Evolutionary conservation across 2,113 vertebrate genomes (phyloP), one percentile per base, ranked within the genome.

Genomic region (Sinocyclocheilus rhinocerous): DNA sequence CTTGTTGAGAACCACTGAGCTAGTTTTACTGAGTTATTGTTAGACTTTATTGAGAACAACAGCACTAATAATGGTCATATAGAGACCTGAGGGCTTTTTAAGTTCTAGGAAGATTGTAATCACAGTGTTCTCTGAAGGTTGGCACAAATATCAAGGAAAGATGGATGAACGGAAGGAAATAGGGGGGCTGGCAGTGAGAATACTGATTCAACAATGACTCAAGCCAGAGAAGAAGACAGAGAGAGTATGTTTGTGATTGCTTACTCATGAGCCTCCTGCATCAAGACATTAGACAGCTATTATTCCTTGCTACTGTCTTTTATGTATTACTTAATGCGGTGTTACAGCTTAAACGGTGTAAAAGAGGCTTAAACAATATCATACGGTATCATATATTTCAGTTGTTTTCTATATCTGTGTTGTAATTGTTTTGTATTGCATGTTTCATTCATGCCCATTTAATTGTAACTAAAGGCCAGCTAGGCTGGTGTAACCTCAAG

Each of bases 91-190:
- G n/a, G 42, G 45, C 45, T 33, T 70, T 83, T 52, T 29, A 72
- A 83, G 26, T 83, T 70, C 29, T 16, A 55, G 26, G 20, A n/a
- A 55, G 50, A 83, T 39, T 57, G 50, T 24, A 83, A 73, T 83
- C 20, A 75, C 45, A 67, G 48, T 50, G 78, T 81, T 81, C 69
- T 80, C n/a, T 6, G 33, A 16, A 22, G 55, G 52, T 52, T 69
- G 79, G 57, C 48, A 61, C 65, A 52, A 20, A 82, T 73, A 76
- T 77, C 59, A 20, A 73, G 55, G 22, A 83, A 50, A 89, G 88
- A 93, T 89, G 91, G 94, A 94, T 94, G 91, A 91, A 91, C 87
- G 92, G 93, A 90, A 90, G 92, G 87, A 91, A 70, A 79, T 16
- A 48, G 26, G 50, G 63, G 77, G 6, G 26, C 57, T 72, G 78